Conservation (phyloP, 2,888 invertebrate species). For the Notodonta dromedarius region DNA sequence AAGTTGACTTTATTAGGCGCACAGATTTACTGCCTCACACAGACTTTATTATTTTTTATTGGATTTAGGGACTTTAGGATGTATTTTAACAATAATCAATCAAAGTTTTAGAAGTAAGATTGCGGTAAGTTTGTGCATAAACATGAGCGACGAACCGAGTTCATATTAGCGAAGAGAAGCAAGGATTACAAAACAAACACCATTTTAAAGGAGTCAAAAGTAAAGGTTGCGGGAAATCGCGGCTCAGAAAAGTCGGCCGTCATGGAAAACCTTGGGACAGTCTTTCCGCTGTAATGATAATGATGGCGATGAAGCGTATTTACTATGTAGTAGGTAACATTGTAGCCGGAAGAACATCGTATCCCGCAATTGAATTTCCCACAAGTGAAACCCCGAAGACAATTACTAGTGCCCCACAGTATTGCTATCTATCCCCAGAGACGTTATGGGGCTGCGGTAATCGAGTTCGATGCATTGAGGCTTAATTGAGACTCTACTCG, state of each 20-base stretch:
- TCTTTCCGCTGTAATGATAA: too few species aligned
- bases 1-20: conserved; percentile 67
- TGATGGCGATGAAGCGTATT: too few species aligned
- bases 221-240: too few species aligned
- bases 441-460: conserved; percentile 20
- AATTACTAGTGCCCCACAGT: conserved; percentile 11
- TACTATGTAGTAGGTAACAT: too few species aligned
- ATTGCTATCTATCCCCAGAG: conserved; percentile 27
- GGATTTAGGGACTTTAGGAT: conserved; percentile 22
- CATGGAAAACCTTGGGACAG: too few species aligned
- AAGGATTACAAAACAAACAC: too few species aligned
- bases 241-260: too few species aligned
- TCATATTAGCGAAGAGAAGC: too few species aligned
- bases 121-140: too few species aligned
- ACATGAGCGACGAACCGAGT: too few species aligned
- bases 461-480: conserved; percentile 6
- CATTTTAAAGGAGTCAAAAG: too few species aligned
- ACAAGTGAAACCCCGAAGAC: conserved; percentile 19
- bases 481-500: conserved; percentile 2
- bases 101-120: not conserved
- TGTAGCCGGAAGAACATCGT: too few species aligned
- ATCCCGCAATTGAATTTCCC: conserved; percentile 19
- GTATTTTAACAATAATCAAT: conserved; percentile 1
- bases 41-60: conserved; percentile 35
- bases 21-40: conserved; percentile 52